phyloP scores from a whole-genome alignment of 2,113 vertebrate genomes.

The Elephas maximus region DNA sequence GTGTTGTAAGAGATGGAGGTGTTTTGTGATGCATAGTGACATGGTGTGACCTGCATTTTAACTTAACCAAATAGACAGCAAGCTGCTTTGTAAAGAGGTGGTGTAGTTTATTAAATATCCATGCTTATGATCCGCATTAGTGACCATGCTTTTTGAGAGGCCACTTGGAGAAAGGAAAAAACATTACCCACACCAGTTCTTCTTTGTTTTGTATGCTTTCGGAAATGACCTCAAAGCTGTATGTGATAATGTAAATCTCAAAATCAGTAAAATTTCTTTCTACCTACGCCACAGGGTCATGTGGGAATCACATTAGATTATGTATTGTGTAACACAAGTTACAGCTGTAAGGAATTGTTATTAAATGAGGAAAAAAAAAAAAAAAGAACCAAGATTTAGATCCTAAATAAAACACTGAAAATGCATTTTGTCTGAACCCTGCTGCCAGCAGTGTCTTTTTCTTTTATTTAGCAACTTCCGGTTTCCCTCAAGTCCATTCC shows the following conservation, averaged over 20 bases:
- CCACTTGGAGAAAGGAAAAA: no score
- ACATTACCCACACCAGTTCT: no score
- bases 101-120: background rate
- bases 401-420: background rate
- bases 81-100: background rate
- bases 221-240: background rate
- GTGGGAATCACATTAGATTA: background rate
- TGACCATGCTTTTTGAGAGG: background rate
- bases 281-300: background rate
- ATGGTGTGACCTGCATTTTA: background rate
- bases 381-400: background rate
- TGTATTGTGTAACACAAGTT: background rate
- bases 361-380: background rate
- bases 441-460: background rate
- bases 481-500: no score
- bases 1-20: background rate
- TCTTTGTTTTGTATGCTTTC: background rate
- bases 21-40: background rate
- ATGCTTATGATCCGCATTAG: background rate
- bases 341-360: background rate
- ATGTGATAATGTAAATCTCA: fast-evolving
- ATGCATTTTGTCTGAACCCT: background rate
- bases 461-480: background rate
- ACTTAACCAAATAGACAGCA: background rate
- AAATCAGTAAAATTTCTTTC: background rate